Conservation (phyloP, 1,140 invertebrate species). For the Trigoniulus corallinus region DNA sequence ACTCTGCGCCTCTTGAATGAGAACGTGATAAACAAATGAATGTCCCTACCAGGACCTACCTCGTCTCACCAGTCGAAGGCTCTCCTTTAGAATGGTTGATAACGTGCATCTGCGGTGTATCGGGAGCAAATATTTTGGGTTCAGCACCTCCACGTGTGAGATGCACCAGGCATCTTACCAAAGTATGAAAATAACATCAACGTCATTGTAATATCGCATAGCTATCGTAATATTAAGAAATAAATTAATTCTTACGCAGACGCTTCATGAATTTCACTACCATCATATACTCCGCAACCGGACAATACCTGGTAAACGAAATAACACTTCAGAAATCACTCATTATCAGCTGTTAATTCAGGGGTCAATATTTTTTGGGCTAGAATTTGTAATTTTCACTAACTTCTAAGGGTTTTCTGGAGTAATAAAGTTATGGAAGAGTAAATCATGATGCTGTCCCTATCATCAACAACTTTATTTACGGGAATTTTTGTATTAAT, state of each 20-base stretch:
- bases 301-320: constrained; percentile 29
- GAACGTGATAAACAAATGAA: background rate
- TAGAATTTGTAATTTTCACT: no score
- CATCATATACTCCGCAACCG: constrained; percentile 42
- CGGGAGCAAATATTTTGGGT: constrained; percentile 38
- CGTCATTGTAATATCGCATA: background rate
- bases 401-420: no score
- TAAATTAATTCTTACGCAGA: constrained; percentile 26
- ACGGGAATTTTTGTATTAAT: background rate
- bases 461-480: no score
- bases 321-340: background rate
- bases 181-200: background rate
- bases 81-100: constrained; percentile 33
- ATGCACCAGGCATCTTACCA: constrained; percentile 29
- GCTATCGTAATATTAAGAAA: background rate
- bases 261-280: constrained; percentile 41
- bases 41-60: background rate
- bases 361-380: no score
- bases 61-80: constrained; percentile 10
- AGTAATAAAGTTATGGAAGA: no score
- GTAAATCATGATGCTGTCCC: no score
- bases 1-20: background rate
- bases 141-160: constrained; percentile 30
- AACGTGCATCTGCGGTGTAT: constrained; percentile 33
- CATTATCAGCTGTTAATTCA: no score